A percentile compares a stretch with the other conserved stretches of the same genome.
Conservation (phyloP, 2,888 invertebrate genomes). For the Calameuta pallipes region DNA sequence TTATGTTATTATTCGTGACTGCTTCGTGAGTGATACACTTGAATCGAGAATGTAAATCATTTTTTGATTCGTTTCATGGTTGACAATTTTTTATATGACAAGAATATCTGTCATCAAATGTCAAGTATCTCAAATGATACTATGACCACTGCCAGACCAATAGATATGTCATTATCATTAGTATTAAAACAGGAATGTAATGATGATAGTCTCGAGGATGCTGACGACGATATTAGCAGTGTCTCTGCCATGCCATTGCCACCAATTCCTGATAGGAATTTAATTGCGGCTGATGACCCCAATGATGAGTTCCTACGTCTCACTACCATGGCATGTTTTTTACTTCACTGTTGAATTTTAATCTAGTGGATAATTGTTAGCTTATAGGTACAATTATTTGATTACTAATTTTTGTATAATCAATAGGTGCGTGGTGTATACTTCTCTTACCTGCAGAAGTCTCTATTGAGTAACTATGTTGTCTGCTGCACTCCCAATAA, state of each 20-base stretch:
- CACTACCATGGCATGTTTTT: constrained; percentile 47
- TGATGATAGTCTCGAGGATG: constrained; percentile 18
- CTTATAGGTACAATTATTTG: not conserved
- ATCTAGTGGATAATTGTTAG: not conserved
- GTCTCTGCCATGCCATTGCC: constrained; percentile 44
- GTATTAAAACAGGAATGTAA: constrained; percentile 27
- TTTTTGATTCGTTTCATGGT: not conserved
- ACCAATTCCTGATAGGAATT: constrained; percentile 41
- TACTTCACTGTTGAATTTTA: not conserved
- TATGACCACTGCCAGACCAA: constrained; percentile 38
- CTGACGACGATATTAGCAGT: constrained; percentile 38
- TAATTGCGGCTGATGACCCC: constrained; percentile 31
- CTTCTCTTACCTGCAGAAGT: constrained; percentile 53
- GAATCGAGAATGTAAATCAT: not conserved
- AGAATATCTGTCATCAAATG: not conserved
- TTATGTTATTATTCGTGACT: not conserved
- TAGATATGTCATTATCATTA: constrained; percentile 46
- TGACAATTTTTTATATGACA: not conserved
- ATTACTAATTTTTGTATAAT: constrained; percentile 3
- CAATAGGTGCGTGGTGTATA: constrained; percentile 52
- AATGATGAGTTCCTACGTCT: constrained; percentile 50
- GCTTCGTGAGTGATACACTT: not conserved
- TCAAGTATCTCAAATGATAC: not conserved
- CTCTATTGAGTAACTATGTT: constrained; percentile 49
- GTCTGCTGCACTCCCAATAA: constrained; percentile 40